A percentile compares a stretch with the other conserved stretches of the same genome.
Evolutionary conservation across 2,797 vertebrate species (phyloP).

Genomic region (Pogoniulus pusillus): DNA sequence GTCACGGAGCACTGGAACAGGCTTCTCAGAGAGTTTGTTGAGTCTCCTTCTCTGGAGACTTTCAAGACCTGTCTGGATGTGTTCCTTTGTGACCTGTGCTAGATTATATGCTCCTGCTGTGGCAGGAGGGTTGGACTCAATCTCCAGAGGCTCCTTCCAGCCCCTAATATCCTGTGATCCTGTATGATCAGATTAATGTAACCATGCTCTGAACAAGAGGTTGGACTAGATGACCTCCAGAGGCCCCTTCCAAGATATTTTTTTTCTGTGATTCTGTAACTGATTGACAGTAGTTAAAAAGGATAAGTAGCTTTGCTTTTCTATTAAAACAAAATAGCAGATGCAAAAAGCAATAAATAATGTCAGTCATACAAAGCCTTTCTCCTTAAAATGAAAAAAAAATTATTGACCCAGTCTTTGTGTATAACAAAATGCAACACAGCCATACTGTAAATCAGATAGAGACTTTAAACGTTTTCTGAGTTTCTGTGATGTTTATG

Average conservation of each 20-base stretch:
- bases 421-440: neutral
- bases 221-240: neutral
- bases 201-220: neutral
- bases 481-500: neutral
- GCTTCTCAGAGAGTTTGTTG: no score
- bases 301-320: neutral
- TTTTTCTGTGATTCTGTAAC: slow-evolving; percentile 18
- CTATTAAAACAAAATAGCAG: neutral
- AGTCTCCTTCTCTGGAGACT: no score
- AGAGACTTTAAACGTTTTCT: neutral
- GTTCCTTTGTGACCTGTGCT: no score
- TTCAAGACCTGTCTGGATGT: no score
- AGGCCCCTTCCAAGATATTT: neutral
- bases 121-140: no score
- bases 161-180: no score
- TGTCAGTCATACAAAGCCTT: neutral
- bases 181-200: neutral
- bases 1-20: no score
- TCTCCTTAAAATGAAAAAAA: neutral
- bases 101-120: no score
- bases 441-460: neutral
- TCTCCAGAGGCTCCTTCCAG: no score
- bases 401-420: neutral
- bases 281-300: neutral
- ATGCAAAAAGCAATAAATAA: neutral